Evolutionary conservation across 2,113 vertebrate species (phyloP).

Genomic region (Pomatorhinus ruficollis): DNA sequence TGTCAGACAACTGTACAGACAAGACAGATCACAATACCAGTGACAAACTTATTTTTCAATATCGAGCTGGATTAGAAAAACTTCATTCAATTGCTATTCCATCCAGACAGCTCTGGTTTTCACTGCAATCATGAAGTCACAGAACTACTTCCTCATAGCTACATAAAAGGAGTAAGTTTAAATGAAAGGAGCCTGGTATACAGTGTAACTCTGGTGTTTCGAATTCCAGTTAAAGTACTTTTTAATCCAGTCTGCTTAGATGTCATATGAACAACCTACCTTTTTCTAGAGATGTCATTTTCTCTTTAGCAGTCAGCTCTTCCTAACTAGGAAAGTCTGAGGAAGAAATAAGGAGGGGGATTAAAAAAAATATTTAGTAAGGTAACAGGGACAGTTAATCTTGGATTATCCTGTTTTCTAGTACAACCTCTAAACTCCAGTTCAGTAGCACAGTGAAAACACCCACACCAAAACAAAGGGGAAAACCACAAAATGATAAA

Average conservation of each 20-base stretch:
- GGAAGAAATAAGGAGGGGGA: neutral
- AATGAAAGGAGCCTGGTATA: neutral
- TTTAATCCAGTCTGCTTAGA: neutral
- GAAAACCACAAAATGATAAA: accelerated
- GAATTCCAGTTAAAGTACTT: neutral
- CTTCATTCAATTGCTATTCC: neutral
- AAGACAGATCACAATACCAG: neutral
- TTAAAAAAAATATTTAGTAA: neutral
- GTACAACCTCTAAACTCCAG: neutral
- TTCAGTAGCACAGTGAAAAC: neutral
- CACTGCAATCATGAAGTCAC: neutral
- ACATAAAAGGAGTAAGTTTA: neutral
- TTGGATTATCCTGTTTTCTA: neutral
- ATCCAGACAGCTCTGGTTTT: neutral
- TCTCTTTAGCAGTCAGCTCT: neutral
- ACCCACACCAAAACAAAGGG: neutral
- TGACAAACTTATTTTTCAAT: neutral
- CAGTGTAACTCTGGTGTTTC: neutral
- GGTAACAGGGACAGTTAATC: neutral
- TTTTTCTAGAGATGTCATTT: constrained; percentile 58
- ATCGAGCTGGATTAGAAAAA: neutral
- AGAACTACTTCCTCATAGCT: neutral
- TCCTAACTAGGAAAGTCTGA: neutral
- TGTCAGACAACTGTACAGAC: neutral
- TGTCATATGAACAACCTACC: neutral